These are phyloP conservation scores for Rhea americana DNA, from an alignment of 2,113 vertebrate genomes.

Conservation along the genomic window DNA sequence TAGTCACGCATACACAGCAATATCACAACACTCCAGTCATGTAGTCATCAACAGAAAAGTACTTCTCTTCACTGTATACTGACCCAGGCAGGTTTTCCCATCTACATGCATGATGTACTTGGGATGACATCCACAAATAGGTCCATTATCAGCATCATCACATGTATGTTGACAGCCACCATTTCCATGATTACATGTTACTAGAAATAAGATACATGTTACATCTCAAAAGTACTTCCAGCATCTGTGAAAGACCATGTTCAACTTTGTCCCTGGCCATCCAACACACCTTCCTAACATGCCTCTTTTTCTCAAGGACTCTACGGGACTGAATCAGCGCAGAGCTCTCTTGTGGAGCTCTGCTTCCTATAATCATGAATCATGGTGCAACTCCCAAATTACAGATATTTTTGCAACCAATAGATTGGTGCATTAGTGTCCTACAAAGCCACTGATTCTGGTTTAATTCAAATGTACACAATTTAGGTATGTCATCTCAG, in stretches of 20 bases:
- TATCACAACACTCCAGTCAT: not conserved
- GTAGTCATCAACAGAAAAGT: not conserved
- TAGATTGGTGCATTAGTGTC: not conserved
- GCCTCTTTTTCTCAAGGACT: not conserved
- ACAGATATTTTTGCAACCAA: not conserved
- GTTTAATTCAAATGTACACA: not conserved
- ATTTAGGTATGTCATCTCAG: not conserved
- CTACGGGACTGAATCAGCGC: not conserved
- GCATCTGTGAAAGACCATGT: not conserved
- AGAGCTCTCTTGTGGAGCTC: not conserved
- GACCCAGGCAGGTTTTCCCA: slow-evolving; percentile 91
- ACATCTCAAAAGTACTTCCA: slow-evolving; percentile 34
- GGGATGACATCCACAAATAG: slow-evolving; percentile 90
- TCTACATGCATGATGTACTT: slow-evolving; percentile 87
- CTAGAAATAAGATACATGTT: slow-evolving; percentile 70
- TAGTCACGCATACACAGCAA: not conserved
- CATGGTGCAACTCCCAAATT: not conserved
- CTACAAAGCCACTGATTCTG: not conserved
- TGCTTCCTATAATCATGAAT: accelerated
- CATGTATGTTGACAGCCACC: slow-evolving; percentile 96
- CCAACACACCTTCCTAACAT: not conserved
- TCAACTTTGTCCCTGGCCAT: not conserved
- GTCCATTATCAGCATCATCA: slow-evolving; percentile 89
- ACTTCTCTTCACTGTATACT: slow-evolving; percentile 52
- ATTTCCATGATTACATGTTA: slow-evolving; percentile 97